phyloP scores from a whole-genome alignment of 2,113 vertebrate species.

The Sinocyclocheilus anshuiensis region DNA sequence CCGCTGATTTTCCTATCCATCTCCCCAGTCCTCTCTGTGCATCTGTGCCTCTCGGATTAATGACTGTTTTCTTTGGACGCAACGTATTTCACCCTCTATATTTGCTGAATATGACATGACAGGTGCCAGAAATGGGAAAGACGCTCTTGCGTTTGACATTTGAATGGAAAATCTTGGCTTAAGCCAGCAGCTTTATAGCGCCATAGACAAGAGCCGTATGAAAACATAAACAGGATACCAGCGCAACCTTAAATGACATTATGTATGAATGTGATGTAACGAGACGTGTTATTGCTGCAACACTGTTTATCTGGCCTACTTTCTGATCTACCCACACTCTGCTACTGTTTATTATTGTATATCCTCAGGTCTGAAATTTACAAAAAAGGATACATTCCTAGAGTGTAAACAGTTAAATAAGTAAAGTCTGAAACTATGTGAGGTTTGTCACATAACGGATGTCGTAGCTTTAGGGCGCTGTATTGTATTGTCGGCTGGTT shows the following conservation, averaged over 20 bases:
- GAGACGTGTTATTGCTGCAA: slow-evolving; percentile 45
- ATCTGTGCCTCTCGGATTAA: slow-evolving; percentile 46
- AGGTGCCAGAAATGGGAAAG: slow-evolving; percentile 48
- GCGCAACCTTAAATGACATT: slow-evolving; percentile 57
- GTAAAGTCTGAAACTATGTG: slow-evolving; percentile 1
- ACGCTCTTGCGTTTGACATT: slow-evolving; percentile 48
- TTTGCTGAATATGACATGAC: slow-evolving; percentile 47
- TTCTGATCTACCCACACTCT: slow-evolving; percentile 28
- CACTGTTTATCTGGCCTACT: slow-evolving; percentile 57
- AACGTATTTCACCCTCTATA: slow-evolving; percentile 42
- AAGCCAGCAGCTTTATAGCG: slow-evolving; percentile 47
- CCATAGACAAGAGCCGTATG: slow-evolving; percentile 17
- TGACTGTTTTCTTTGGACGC: slow-evolving; percentile 45
- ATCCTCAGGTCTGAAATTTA: slow-evolving; percentile 38
- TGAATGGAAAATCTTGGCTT: slow-evolving; percentile 55
- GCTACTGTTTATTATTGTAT: slow-evolving; percentile 10
- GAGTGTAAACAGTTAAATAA: slow-evolving; percentile 34
- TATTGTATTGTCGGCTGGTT: slow-evolving; percentile 15
- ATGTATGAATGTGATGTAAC: slow-evolving; percentile 60
- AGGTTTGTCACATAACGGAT: slow-evolving; percentile 20
- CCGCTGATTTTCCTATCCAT: slow-evolving; percentile 31
- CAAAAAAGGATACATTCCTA: slow-evolving; percentile 34
- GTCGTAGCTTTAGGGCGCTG: slow-evolving; percentile 7
- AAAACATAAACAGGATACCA: slow-evolving; percentile 59
- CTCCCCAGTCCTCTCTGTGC: slow-evolving; percentile 18